phyloP scores from a whole-genome alignment of 2,888 invertebrate species.

The Macaria liturata region DNA sequence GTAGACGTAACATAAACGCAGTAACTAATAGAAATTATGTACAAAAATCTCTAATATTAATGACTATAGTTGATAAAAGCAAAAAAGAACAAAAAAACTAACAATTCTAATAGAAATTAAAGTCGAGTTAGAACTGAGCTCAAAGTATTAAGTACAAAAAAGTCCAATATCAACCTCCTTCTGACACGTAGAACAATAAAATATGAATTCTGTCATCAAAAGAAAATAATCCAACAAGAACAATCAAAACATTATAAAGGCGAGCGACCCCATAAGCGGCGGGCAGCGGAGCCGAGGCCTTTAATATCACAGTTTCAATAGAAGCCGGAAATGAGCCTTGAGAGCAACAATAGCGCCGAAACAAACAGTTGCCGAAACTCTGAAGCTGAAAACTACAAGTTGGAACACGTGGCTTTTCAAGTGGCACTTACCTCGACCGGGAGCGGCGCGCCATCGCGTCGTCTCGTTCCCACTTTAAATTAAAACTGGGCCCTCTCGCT shows the following conservation, averaged over 20 bases:
- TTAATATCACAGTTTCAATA: constrained; percentile 32
- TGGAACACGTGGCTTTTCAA: constrained; percentile 73
- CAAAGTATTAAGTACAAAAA: too few relatives aligned
- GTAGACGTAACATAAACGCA: too few relatives aligned
- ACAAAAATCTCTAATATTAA: too few relatives aligned
- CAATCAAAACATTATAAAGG: constrained; percentile 19
- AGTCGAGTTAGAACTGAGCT: too few relatives aligned
- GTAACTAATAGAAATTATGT: too few relatives aligned
- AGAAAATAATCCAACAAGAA: constrained; percentile 17
- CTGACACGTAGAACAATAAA: not conserved
- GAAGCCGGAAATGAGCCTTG: constrained; percentile 31
- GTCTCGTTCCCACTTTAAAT: constrained; percentile 80
- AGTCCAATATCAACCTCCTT: too few relatives aligned
- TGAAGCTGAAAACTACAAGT: constrained; percentile 50
- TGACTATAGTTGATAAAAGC: too few relatives aligned
- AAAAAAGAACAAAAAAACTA: too few relatives aligned
- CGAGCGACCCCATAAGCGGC: constrained; percentile 21
- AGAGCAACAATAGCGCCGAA: constrained; percentile 29
- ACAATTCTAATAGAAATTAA: too few relatives aligned
- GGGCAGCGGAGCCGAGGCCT: constrained; percentile 21
- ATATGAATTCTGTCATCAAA: constrained; percentile 9
- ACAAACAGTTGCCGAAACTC: constrained; percentile 32
- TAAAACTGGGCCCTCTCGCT: constrained; percentile 68
- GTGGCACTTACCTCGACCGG: constrained; percentile 77
- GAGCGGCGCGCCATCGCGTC: constrained; percentile 70